Percentiles rank a stretch among this genome's conserved stretches.
Evolutionary conservation across 2,888 invertebrate species (phyloP).

Genomic region (Drosophila koepferae): DNA sequence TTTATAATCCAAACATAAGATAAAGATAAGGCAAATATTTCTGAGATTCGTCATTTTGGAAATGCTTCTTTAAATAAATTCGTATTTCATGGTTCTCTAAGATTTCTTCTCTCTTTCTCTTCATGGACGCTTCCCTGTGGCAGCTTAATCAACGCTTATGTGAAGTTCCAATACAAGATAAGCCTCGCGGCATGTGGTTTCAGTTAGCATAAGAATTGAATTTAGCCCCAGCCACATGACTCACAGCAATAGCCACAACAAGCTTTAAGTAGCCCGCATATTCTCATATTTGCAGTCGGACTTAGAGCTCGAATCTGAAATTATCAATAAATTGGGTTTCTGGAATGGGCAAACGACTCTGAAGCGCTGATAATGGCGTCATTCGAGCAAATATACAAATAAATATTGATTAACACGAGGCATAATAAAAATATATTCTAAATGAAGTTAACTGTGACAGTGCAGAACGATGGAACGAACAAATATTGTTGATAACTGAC

Average conservation of each 20-base stretch:
- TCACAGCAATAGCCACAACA: constrained; percentile 14
- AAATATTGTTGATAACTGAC: constrained; percentile 26
- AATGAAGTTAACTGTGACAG: constrained; percentile 42
- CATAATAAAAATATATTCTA: constrained; percentile 31
- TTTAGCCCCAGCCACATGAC: neutral
- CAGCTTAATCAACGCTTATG: neutral
- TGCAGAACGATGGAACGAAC: constrained; percentile 8
- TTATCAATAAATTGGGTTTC: constrained; percentile 35
- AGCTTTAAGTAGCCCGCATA: constrained; percentile 8
- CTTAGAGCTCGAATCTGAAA: constrained; percentile 10
- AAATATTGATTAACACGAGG: constrained; percentile 47
- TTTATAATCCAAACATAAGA: too few species aligned
- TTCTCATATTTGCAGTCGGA: constrained; percentile 6
- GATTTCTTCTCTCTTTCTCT: too few species aligned
- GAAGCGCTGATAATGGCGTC: constrained; percentile 55
- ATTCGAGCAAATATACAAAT: constrained; percentile 44
- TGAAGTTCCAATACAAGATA: neutral
- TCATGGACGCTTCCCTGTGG: neutral
- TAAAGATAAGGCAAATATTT: too few species aligned
- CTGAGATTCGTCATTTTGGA: too few species aligned
- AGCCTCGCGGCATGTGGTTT: neutral
- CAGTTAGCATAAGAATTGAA: constrained; percentile 1
- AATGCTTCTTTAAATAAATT: too few species aligned
- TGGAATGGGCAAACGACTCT: constrained; percentile 1
- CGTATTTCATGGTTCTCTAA: too few species aligned